Conservation (phyloP, 2,888 invertebrate genomes). For the Dimorphilus gyrociliatus region DNA sequence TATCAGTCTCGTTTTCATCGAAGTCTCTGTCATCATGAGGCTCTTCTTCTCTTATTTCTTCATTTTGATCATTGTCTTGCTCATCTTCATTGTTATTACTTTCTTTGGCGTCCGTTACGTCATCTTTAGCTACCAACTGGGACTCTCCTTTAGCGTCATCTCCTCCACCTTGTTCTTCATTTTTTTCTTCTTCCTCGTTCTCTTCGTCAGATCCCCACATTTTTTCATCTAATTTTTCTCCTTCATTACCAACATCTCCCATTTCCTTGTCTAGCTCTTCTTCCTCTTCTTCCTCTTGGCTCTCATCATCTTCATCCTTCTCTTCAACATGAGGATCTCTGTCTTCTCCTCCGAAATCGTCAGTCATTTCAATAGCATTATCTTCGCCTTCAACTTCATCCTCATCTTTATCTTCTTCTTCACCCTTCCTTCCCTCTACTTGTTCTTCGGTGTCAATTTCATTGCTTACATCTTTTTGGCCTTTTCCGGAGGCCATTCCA, state of each 20-base stretch:
- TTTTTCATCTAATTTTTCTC: slow-evolving; percentile 37
- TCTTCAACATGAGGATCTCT: slow-evolving; percentile 41
- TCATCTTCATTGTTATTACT: slow-evolving; percentile 38
- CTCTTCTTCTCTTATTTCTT: slow-evolving; percentile 5
- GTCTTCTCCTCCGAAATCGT: slow-evolving; percentile 55
- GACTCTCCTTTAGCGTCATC: slow-evolving; percentile 39
- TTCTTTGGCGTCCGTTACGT: slow-evolving; percentile 29
- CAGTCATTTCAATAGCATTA: slow-evolving; percentile 66
- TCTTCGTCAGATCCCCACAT: slow-evolving; percentile 53
- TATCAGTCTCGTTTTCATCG: slow-evolving; percentile 1
- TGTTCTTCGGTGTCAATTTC: slow-evolving; percentile 72
- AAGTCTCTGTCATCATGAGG: slow-evolving; percentile 1
- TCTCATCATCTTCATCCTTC: slow-evolving; percentile 39
- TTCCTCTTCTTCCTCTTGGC: slow-evolving; percentile 42
- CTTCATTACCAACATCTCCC: slow-evolving; percentile 67
- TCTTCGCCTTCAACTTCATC: slow-evolving; percentile 46
- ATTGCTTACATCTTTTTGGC: slow-evolving; percentile 78
- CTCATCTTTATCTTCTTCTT: slow-evolving; percentile 55
- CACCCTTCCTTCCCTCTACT: slow-evolving; percentile 54
- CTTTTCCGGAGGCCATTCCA: slow-evolving; percentile 80
- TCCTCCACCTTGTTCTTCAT: slow-evolving; percentile 38
- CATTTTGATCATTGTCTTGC: slow-evolving; percentile 19
- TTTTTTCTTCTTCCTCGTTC: slow-evolving; percentile 50
- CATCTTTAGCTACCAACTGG: slow-evolving; percentile 60
- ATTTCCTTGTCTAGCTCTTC: slow-evolving; percentile 72